Conservation (phyloP, 2,113 vertebrate genomes). For the Percopsis transmontana region DNA sequence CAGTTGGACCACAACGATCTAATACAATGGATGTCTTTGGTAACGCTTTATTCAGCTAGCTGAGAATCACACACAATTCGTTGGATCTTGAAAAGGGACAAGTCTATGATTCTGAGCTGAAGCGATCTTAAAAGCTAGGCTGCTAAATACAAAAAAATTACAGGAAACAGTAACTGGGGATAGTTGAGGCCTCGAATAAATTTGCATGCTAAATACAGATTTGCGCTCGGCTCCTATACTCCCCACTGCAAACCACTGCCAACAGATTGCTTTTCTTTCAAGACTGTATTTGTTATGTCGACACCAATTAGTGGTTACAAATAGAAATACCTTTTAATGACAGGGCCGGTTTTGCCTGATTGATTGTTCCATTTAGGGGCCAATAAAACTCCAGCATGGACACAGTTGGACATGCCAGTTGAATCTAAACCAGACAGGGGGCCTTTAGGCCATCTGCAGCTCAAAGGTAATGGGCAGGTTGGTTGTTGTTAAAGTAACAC, state of each 20-base stretch:
- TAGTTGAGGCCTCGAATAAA: slow-evolving; percentile 49
- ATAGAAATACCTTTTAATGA: slow-evolving; percentile 27
- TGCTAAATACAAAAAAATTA: not conserved
- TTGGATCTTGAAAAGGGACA: slow-evolving; percentile 51
- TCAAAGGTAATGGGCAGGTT: slow-evolving; percentile 1
- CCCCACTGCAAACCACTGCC: slow-evolving; percentile 31
- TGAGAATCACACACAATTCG: slow-evolving; percentile 33
- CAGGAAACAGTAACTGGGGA: slow-evolving; percentile 38
- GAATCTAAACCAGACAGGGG: slow-evolving; percentile 12
- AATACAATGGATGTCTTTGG: slow-evolving; percentile 42
- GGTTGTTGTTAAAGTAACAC: slow-evolving; percentile 23
- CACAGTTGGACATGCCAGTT: not conserved
- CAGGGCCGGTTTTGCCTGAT: slow-evolving; percentile 22
- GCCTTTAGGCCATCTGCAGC: not conserved
- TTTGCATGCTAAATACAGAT: slow-evolving; percentile 43
- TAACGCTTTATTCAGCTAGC: slow-evolving; percentile 22
- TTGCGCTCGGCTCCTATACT: slow-evolving; percentile 38
- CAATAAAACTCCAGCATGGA: slow-evolving; percentile 7
- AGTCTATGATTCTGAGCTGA: no score
- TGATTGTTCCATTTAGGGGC: slow-evolving; percentile 32
- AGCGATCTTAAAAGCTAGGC: no score
- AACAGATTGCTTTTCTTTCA: slow-evolving; percentile 36
- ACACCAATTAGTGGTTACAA: slow-evolving; percentile 41
- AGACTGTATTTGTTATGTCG: slow-evolving; percentile 50
- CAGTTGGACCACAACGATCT: slow-evolving; percentile 18